These are phyloP conservation scores for Grallaria varia DNA, from an alignment of 2,113 vertebrate genomes.

Conservation along the genomic window DNA sequence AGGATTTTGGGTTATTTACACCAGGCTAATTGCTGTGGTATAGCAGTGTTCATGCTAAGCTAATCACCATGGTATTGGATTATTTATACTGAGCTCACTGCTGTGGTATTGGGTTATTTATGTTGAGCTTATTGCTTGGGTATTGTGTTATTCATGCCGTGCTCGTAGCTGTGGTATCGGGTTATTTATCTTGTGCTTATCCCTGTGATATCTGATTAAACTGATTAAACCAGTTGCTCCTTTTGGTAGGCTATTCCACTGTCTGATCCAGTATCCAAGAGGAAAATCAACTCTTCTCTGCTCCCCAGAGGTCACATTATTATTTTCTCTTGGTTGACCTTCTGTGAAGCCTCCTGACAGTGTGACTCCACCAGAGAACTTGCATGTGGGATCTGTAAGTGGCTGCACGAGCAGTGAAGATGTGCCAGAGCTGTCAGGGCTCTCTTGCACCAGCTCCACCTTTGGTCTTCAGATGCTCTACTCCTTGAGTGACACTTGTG, in stretches of 20 bases:
- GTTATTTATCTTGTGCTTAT: constrained; percentile 55
- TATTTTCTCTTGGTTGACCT: neutral
- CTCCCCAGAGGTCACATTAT: neutral
- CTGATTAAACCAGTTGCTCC: constrained; percentile 32
- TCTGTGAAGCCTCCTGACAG: neutral
- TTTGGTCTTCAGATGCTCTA: neutral
- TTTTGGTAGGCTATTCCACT: neutral
- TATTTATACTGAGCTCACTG: constrained; percentile 59
- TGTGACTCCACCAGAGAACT: no score
- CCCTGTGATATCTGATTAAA: constrained; percentile 47
- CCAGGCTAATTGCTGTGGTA: constrained; percentile 57
- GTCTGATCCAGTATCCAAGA: neutral
- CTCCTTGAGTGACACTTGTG: neutral
- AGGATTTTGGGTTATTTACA: constrained; percentile 52
- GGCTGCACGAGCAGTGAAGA: neutral
- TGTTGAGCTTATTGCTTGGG: constrained; percentile 26
- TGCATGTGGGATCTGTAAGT: neutral
- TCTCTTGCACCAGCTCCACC: neutral
- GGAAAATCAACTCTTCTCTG: neutral
- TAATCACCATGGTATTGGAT: constrained; percentile 63
- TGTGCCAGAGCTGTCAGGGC: accelerated
- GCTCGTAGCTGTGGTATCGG: neutral
- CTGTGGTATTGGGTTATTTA: constrained; percentile 22
- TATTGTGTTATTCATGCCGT: constrained; percentile 31
- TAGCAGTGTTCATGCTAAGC: constrained; percentile 23